Evolutionary conservation across 2,113 vertebrate species (phyloP), one percentile per base, ranked within the genome.

Genomic region (Barbus barbus): DNA sequence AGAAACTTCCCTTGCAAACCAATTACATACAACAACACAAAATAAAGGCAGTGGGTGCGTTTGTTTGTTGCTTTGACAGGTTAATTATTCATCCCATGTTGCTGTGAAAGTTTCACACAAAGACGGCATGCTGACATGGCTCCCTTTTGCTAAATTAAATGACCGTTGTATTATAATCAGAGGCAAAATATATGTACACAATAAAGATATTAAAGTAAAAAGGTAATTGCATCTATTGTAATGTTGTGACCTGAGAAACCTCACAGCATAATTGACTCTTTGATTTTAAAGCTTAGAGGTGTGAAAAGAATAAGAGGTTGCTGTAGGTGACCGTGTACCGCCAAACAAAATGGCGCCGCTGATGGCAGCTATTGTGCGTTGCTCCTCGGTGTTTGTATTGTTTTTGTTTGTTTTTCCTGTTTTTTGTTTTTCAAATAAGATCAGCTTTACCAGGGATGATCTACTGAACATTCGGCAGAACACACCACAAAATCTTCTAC

Each of bases 11-110:
- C 63, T 36, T n/a, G 31, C 20, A 38, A 71, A 24, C 28, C 61
- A 81, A 81, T 81, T 81, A 67, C 33, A 81, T 22, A 63, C 24
- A 41, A 65, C 58, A 31, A 24, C 31, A n/a, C 58, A 9, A 26
- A 41, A 80, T 46, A 26, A 65, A 67, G 46, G 41, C 16, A 16
- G 61, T 56, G 61, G 65, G 61, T 36, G 63, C 44, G 2, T 24
- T 51, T 51, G 38, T 67, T 81, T n/a, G 28, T 71, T 71, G 14
- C 41, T n/a, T 38, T 81, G 79, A 69, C 79, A 69, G 26, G 61
- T 51, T 71, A 81, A 81, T 81, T n/a, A 71, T 81, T 69, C 24
- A 81, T 9, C 78, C 24, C n/a, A 1, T 33, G 41, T 33, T 67
- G 61, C 13, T 60, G 6, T 28, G 24, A 9, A 65, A 48, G 14